Evolutionary conservation across 2,113 vertebrate species (phyloP).

Genomic region (Apeltes quadracus): DNA sequence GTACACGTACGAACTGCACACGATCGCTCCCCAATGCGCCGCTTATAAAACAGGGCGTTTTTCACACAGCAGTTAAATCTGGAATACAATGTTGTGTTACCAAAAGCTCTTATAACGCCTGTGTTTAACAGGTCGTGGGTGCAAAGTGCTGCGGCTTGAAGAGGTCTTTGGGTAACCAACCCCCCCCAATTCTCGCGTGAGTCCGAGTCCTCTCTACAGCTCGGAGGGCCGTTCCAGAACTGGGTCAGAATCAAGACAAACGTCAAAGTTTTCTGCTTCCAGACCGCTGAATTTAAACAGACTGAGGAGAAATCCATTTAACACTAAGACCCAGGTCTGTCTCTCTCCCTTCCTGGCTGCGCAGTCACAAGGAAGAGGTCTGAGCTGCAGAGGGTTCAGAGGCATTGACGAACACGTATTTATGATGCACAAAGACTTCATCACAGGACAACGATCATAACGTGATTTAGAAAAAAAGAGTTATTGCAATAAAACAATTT

Average conservation of each 20-base stretch:
- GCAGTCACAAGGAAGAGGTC: conserved; percentile 32
- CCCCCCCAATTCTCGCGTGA: conserved; percentile 23
- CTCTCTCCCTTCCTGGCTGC: conserved; percentile 51
- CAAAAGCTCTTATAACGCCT: not conserved
- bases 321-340: conserved; percentile 55
- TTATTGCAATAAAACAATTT: not conserved
- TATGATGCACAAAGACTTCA: conserved; percentile 39
- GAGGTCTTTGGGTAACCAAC: conserved; percentile 58
- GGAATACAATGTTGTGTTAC: not conserved
- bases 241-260: conserved; percentile 48
- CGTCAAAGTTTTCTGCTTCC: not conserved
- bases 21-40: too few relatives aligned
- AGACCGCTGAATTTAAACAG: not conserved
- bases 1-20: not conserved
- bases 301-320: not conserved
- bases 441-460: conserved; percentile 11
- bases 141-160: conserved; percentile 18
- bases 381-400: conserved; percentile 70
- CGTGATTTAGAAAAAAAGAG: not conserved
- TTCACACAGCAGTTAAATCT: not conserved
- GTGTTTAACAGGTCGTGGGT: not conserved
- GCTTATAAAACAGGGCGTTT: too few relatives aligned
- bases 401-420: conserved; percentile 45
- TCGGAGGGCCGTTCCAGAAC: conserved; percentile 54
- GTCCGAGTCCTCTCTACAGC: conserved; percentile 59